Evolutionary conservation across 2,797 vertebrate species (phyloP).

Genomic region (Oreochromis mossambicus): DNA sequence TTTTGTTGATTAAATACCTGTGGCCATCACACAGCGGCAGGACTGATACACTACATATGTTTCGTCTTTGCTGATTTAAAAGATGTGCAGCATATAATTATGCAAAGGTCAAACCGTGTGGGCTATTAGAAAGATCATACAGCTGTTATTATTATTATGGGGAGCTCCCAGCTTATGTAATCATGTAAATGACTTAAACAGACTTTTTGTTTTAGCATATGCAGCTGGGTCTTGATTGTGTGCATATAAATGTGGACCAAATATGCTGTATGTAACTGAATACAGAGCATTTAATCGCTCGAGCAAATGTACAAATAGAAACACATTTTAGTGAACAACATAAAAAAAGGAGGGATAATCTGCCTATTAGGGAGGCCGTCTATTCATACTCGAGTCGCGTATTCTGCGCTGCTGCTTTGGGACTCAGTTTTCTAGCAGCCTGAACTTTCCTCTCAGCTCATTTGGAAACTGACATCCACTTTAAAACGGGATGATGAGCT

Average conservation of each 20-base stretch:
- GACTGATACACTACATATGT: background rate
- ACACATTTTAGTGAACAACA: background rate
- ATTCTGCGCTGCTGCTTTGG: background rate
- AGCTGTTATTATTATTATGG: constrained; percentile 9
- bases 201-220: background rate
- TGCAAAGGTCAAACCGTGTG: constrained; percentile 15
- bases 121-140: background rate
- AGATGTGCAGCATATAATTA: constrained; percentile 25
- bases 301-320: background rate
- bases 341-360: constrained; percentile 16
- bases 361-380: constrained; percentile 1
- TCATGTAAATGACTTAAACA: constrained; percentile 18
- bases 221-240: background rate
- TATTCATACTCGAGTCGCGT: constrained; percentile 16
- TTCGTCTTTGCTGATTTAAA: constrained; percentile 10
- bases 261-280: background rate
- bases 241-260: background rate
- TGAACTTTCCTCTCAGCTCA: constrained; percentile 23
- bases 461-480: constrained; percentile 23
- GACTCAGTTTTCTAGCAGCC: background rate
- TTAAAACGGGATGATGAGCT: constrained; percentile 14
- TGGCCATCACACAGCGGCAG: background rate
- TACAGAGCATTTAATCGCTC: background rate
- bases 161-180: constrained; percentile 6
- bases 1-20: constrained; percentile 43